These are phyloP conservation scores for Callyntrura sp. DNA, from an alignment of 2,888 invertebrate species.

Conservation along the genomic window DNA sequence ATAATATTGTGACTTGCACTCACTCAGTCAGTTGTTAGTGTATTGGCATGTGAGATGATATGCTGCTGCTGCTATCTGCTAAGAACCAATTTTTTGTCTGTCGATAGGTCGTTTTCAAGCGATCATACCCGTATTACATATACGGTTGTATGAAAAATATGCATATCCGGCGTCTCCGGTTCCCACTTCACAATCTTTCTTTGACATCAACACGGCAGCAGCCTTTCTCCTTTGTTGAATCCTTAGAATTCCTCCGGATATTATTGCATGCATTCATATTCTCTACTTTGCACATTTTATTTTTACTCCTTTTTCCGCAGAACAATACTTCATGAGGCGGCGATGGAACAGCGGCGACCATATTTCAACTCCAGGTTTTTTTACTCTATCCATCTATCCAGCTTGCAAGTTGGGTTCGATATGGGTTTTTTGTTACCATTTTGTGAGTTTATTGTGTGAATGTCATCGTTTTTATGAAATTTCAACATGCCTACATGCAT, in stretches of 20 bases:
- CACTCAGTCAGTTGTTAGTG: too few species aligned
- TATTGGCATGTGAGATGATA: background rate
- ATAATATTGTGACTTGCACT: conserved; percentile 33
- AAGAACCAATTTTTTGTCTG: background rate
- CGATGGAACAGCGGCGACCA: too few species aligned
- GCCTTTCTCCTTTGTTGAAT: background rate
- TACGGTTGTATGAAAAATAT: too few species aligned
- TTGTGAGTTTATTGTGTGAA: background rate
- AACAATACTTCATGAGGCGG: background rate
- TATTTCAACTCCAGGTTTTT: too few species aligned
- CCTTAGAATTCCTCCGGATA: conserved; percentile 20
- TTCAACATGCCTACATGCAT: background rate
- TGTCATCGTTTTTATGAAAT: background rate
- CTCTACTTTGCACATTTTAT: conserved; percentile 35
- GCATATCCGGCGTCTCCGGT: too few species aligned
- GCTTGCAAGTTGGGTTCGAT: too few species aligned
- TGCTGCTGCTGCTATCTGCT: background rate
- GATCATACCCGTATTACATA: too few species aligned
- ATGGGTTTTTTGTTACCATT: too few species aligned
- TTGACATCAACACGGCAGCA: background rate
- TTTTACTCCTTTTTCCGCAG: background rate
- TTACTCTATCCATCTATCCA: too few species aligned
- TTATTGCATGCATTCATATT: conserved; percentile 48
- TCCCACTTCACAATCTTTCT: background rate
- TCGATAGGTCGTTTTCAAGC: background rate